These are phyloP conservation scores for Protophormia terraenovae DNA, from an alignment of 2,888 invertebrate genomes.

Conservation along the genomic window DNA sequence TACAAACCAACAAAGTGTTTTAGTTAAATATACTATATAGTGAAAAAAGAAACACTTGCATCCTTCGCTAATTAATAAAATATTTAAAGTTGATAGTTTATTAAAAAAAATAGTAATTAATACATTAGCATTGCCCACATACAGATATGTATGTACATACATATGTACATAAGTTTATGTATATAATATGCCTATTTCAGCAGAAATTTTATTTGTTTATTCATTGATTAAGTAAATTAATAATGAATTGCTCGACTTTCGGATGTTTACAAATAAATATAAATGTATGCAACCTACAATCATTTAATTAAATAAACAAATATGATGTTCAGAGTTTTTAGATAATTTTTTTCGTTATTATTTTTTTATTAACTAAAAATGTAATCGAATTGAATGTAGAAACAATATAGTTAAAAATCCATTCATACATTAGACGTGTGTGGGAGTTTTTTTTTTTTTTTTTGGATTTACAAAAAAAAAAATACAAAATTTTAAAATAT, in stretches of 20 bases:
- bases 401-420: neutral
- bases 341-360: too few species aligned
- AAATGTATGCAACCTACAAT: neutral
- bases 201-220: too few species aligned
- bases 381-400: neutral
- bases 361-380: neutral
- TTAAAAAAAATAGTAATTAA: neutral
- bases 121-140: too few species aligned
- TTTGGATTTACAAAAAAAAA: neutral
- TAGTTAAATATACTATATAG: neutral
- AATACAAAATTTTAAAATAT: neutral
- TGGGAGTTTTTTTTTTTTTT: neutral
- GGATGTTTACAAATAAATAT: neutral
- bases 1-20: too few species aligned
- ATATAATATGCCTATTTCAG: too few species aligned
- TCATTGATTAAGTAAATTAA: neutral
- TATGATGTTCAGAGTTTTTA: neutral
- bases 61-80: neutral
- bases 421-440: neutral
- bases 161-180: too few species aligned
- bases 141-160: too few species aligned
- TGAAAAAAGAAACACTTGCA: neutral
- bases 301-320: neutral
- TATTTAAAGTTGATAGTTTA: too few species aligned
- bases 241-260: neutral